Percentiles rank a stretch among this genome's conserved stretches.
Conservation (phyloP, 92 coral and sea anemone genomes). For the Umimayanthus kanabou region DNA sequence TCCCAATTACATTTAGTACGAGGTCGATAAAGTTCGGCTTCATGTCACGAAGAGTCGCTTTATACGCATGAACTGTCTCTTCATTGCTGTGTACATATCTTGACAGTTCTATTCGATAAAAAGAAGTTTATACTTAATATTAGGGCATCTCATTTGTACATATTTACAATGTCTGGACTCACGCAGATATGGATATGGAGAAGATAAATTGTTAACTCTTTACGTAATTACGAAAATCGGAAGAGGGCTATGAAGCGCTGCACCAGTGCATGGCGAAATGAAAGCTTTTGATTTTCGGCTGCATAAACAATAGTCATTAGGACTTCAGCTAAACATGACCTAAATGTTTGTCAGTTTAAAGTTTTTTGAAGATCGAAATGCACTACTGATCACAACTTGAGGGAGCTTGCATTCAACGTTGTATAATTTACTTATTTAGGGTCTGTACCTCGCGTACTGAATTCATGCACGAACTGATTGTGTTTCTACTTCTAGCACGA, state of each 20-base stretch:
- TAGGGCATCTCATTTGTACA: conserved; percentile 7
- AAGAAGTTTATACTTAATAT: conserved; percentile 3
- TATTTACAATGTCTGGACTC: conserved; percentile 22
- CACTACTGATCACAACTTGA: neutral
- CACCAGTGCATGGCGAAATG: neutral
- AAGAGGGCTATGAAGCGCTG: neutral
- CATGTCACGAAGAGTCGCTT: conserved; percentile 6
- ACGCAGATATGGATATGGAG: neutral
- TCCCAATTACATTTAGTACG: too few relatives aligned
- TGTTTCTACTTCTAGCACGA: too few relatives aligned
- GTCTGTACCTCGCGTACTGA: too few relatives aligned
- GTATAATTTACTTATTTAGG: neutral
- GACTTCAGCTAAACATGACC: neutral
- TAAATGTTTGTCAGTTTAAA: neutral
- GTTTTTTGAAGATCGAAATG: neutral
- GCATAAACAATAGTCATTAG: neutral
- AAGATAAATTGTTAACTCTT: neutral
- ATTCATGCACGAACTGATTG: too few relatives aligned
- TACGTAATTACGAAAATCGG: neutral
- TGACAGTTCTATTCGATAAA: conserved; percentile 23
- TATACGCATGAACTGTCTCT: conserved; percentile 14
- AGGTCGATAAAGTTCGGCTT: neutral
- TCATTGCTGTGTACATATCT: conserved; percentile 28
- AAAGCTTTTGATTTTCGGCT: neutral
- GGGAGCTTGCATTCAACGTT: too few relatives aligned